Conservation (phyloP, 2,113 vertebrate genomes). For the Peromyscus maniculatus region DNA sequence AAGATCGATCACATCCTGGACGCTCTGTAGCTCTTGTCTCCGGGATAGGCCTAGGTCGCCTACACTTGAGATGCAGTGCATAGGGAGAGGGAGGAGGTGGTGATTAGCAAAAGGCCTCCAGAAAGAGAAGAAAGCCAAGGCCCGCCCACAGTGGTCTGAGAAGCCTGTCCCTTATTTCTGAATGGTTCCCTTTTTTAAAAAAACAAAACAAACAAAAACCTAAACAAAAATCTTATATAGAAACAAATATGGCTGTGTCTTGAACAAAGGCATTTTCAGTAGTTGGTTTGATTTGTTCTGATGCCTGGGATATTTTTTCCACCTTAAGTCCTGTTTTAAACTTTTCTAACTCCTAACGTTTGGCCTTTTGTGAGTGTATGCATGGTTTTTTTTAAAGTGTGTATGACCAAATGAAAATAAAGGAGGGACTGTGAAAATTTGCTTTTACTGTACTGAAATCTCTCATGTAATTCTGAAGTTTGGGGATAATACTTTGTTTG, state of each 20-base stretch:
- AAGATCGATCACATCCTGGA: constrained; percentile 98
- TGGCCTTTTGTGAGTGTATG: constrained; percentile 60
- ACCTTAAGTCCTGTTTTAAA: constrained; percentile 26
- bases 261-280: constrained; percentile 63
- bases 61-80: background rate
- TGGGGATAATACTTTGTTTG: background rate
- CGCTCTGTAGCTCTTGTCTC: constrained; percentile 88
- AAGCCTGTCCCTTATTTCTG: constrained; percentile 13
- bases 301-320: constrained; percentile 36
- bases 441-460: background rate
- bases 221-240: constrained; percentile 25
- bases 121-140: background rate
- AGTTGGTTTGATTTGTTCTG: constrained; percentile 46
- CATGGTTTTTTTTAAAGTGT: constrained; percentile 36
- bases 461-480: background rate
- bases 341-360: constrained; percentile 46
- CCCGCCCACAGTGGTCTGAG: background rate
- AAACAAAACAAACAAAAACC: background rate
- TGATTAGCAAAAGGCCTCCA: constrained; percentile 1
- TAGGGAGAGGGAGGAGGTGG: background rate
- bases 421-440: constrained; percentile 61
- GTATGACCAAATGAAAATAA: constrained; percentile 76
- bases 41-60: background rate
- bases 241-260: constrained; percentile 52
- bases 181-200: constrained; percentile 14